Evolutionary conservation across 1,140 invertebrate genomes (phyloP).

Genomic region (Bombus soroeensis): DNA sequence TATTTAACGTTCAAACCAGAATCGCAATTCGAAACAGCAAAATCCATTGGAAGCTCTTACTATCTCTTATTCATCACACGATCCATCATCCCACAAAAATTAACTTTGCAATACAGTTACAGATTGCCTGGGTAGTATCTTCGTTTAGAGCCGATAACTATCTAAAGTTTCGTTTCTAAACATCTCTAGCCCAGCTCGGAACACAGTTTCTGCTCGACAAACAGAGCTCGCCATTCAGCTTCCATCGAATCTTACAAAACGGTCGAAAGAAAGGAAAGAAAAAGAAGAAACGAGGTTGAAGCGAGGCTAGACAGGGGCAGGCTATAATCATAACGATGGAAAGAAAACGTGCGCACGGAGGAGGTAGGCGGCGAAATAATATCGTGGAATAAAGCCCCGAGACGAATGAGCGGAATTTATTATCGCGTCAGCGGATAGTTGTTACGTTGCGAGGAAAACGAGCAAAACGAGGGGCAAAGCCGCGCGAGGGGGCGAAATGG

Average conservation of each 20-base stretch:
- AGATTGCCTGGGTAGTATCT: no score
- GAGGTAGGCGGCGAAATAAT: slow-evolving; percentile 42
- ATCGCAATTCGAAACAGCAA: no score
- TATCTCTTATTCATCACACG: no score
- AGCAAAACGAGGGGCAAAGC: slow-evolving; percentile 30
- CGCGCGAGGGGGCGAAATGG: not conserved
- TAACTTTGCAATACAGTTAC: no score
- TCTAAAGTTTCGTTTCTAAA: no score
- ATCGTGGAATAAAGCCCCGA: slow-evolving; percentile 58
- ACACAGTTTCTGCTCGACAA: not conserved
- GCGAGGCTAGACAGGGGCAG: slow-evolving; percentile 45
- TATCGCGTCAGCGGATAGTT: slow-evolving; percentile 76
- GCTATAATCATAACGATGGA: slow-evolving; percentile 19
- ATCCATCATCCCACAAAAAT: no score
- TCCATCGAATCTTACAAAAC: slow-evolving; percentile 2
- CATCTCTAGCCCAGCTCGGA: no score
- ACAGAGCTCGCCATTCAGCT: not conserved
- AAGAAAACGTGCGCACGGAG: not conserved
- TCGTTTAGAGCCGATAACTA: no score
- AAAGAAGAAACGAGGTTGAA: not conserved
- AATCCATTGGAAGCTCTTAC: no score
- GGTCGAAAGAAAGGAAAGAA: not conserved
- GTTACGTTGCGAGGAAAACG: slow-evolving; percentile 73
- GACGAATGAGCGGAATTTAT: slow-evolving; percentile 75
- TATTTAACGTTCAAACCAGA: no score